Conservation (phyloP, 2,888 invertebrate species). For the Drosophila heteroneura region DNA sequence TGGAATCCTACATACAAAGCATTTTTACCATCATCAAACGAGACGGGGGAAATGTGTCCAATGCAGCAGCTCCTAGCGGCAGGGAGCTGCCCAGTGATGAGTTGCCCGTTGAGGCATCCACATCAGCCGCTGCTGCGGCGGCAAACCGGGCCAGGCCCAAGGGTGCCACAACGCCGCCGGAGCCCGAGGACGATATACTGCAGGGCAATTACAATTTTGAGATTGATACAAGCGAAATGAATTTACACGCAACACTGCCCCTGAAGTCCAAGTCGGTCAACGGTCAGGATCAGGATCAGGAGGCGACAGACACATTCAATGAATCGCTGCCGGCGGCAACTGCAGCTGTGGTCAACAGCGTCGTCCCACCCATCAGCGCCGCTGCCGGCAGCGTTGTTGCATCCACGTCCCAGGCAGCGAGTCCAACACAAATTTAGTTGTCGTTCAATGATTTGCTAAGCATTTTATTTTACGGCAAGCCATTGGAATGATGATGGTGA, state of each 20-base stretch:
- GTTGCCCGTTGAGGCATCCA: constrained; percentile 60
- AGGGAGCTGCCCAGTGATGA: constrained; percentile 65
- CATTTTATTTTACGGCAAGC: constrained; percentile 83
- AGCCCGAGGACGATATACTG: constrained; percentile 43
- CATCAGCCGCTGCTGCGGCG: constrained; percentile 66
- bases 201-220: constrained; percentile 47
- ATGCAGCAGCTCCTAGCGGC: constrained; percentile 11
- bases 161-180: constrained; percentile 63
- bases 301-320: constrained; percentile 8
- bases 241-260: constrained; percentile 28
- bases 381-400: constrained; percentile 48
- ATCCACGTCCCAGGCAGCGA: constrained; percentile 70
- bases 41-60: constrained; percentile 65
- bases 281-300: constrained; percentile 28
- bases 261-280: constrained; percentile 43
- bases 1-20: constrained; percentile 84
- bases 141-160: constrained; percentile 51
- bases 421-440: constrained; percentile 83
- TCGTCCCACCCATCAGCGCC: constrained; percentile 26
- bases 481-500: constrained; percentile 67
- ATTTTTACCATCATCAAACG: constrained; percentile 84
- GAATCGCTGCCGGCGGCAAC: constrained; percentile 45
- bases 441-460: constrained; percentile 83
- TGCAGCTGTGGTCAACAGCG: constrained; percentile 27
- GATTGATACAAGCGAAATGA: constrained; percentile 45